Evolutionary conservation across 2,797 vertebrate species (phyloP).

Genomic region (Bucorvus abyssinicus): DNA sequence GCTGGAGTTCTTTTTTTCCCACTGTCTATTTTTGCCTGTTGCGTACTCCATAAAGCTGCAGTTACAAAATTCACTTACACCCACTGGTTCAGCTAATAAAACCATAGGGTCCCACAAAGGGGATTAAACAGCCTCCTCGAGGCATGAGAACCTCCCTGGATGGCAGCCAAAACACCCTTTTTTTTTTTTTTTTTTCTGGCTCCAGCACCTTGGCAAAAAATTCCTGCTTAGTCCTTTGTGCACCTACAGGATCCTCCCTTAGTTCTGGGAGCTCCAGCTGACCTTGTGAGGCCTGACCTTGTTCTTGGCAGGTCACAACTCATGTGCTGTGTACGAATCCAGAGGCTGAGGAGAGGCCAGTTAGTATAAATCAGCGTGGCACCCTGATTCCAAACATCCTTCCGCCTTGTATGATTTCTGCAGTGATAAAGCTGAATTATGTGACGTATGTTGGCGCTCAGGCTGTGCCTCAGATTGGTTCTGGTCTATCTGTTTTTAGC

Average conservation of each 20-base stretch:
- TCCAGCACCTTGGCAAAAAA: background rate
- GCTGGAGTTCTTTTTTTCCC: background rate
- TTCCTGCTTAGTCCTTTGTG: background rate
- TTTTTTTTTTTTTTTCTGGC: background rate
- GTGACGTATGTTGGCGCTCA: background rate
- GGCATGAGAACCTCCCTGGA: background rate
- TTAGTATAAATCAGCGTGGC: constrained; percentile 9
- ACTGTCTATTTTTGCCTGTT: background rate
- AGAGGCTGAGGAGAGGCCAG: constrained; percentile 1
- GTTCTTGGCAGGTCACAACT: constrained; percentile 40
- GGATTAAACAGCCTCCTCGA: constrained; percentile 4
- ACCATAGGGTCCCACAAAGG: background rate
- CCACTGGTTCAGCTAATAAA: constrained; percentile 10
- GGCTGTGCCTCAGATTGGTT: constrained; percentile 42
- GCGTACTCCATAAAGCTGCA: background rate
- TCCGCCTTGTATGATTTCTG: constrained; percentile 27
- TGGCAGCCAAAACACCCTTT: background rate
- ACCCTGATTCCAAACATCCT: constrained; percentile 14
- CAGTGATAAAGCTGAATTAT: constrained; percentile 53
- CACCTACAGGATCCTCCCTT: background rate
- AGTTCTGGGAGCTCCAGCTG: background rate
- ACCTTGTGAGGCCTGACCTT: background rate
- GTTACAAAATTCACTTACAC: background rate
- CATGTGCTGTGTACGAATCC: background rate
- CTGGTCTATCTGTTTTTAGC: constrained; percentile 32